Percentiles rank a stretch among this genome's conserved stretches.
Evolutionary conservation across 2,888 invertebrate genomes (phyloP).

Genomic region (Patella caerulea): DNA sequence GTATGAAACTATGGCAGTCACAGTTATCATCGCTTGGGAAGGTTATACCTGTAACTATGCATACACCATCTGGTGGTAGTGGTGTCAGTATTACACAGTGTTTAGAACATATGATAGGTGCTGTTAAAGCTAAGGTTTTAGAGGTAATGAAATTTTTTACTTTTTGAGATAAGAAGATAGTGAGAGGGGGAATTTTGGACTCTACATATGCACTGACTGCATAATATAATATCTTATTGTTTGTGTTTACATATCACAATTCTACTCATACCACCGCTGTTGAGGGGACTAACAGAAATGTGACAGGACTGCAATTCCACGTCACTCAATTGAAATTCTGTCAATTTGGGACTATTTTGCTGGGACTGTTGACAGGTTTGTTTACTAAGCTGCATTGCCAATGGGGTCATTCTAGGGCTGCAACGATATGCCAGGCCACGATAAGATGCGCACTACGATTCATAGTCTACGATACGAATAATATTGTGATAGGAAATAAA

Average conservation of each 20-base stretch:
- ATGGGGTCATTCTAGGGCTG: too few relatives aligned
- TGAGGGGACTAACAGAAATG: too few relatives aligned
- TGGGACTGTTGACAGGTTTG: neutral
- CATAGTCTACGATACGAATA: too few relatives aligned
- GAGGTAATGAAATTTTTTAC: constrained; percentile 72
- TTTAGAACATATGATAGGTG: constrained; percentile 71
- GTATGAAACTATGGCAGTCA: constrained; percentile 81
- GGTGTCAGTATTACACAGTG: constrained; percentile 66
- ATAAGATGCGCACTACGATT: too few relatives aligned
- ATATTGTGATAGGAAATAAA: too few relatives aligned
- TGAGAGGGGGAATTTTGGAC: too few relatives aligned
- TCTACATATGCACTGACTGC: too few relatives aligned
- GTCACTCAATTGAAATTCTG: too few relatives aligned
- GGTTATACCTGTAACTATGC: constrained; percentile 77
- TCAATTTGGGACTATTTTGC: neutral
- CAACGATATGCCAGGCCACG: too few relatives aligned
- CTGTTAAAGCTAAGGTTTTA: constrained; percentile 80
- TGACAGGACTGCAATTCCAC: too few relatives aligned
- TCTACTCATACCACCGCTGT: neutral
- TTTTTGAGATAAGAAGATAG: too few relatives aligned
- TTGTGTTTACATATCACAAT: neutral
- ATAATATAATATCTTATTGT: too few relatives aligned
- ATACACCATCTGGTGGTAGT: constrained; percentile 72
- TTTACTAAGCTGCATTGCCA: neutral
- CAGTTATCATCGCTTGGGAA: constrained; percentile 80